A percentile compares a stretch with the other conserved stretches of the same genome.
phyloP scores from a whole-genome alignment of 2,888 invertebrate genomes.

The Dione vanillae region DNA sequence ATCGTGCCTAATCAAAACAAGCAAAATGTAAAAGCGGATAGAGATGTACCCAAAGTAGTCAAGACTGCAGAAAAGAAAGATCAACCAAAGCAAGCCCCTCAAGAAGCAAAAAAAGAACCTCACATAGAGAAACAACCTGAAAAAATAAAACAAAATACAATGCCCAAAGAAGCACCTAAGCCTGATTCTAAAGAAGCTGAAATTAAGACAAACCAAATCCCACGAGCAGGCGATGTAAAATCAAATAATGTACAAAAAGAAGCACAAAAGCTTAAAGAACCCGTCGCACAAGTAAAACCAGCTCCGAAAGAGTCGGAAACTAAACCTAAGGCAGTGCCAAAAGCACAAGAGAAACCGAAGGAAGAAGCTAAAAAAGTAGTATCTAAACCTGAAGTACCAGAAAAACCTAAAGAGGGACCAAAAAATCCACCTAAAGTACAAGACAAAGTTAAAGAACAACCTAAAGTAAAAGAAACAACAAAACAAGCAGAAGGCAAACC shows the following conservation, averaged over 20 bases:
- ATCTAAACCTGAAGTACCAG: slow-evolving; percentile 39
- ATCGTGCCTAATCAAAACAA: slow-evolving; percentile 32
- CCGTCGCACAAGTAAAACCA: slow-evolving; percentile 42
- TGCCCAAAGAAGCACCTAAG: slow-evolving; percentile 37
- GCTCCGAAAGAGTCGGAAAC: slow-evolving; percentile 42
- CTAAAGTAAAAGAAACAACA: slow-evolving; percentile 39
- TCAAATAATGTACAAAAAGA: slow-evolving; percentile 26
- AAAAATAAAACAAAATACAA: slow-evolving; percentile 27
- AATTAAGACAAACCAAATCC: slow-evolving; percentile 17
- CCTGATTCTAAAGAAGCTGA: slow-evolving; percentile 28
- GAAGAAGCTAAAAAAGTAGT: slow-evolving; percentile 44
- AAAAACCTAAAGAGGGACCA: slow-evolving; percentile 35
- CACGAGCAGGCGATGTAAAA: slow-evolving; percentile 28
- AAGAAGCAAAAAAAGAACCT: slow-evolving; percentile 20
- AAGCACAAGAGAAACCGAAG: slow-evolving; percentile 50
- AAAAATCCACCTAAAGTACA: slow-evolving; percentile 47
- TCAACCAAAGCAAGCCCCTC: slow-evolving; percentile 36
- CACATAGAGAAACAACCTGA: slow-evolving; percentile 30
- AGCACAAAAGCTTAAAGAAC: slow-evolving; percentile 20
- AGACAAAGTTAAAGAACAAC: slow-evolving; percentile 42
- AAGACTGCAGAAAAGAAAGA: slow-evolving; percentile 7
- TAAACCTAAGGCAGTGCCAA: slow-evolving; percentile 53
- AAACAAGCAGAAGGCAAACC: slow-evolving; percentile 43
- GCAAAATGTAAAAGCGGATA: slow-evolving; percentile 45
- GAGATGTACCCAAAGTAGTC: slow-evolving; percentile 30